phyloP scores from a whole-genome alignment of 2,888 invertebrate genomes.

The Bombylius major region DNA sequence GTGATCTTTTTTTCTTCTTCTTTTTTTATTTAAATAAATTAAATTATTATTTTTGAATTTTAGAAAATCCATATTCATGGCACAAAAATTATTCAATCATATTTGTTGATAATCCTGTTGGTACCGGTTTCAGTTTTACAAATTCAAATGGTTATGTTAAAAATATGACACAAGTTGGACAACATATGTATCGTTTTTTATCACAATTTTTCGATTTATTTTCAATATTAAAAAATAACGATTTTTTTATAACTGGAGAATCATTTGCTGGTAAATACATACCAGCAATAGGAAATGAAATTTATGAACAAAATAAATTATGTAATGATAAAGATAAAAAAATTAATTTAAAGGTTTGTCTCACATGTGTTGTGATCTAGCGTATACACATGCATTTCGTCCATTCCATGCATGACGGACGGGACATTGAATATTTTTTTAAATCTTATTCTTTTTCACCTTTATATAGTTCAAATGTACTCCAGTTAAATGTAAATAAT shows the following conservation, averaged over 20 bases:
- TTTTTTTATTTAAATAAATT: neutral
- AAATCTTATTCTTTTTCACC: too few relatives aligned
- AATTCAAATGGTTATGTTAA: constrained; percentile 46
- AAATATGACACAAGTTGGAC: constrained; percentile 48
- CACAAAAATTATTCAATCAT: constrained; percentile 48
- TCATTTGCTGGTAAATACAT: constrained; percentile 50
- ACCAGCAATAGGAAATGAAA: constrained; percentile 35
- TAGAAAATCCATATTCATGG: constrained; percentile 47
- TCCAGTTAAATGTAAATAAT: too few relatives aligned
- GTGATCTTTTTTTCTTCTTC: constrained; percentile 6
- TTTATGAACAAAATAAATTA: constrained; percentile 13
- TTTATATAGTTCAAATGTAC: too few relatives aligned
- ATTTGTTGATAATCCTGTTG: constrained; percentile 56
- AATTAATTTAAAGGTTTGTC: constrained; percentile 39
- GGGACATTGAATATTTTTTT: too few relatives aligned
- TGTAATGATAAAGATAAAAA: constrained; percentile 26
- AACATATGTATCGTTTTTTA: constrained; percentile 47
- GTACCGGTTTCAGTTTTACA: constrained; percentile 54
- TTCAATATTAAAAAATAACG: constrained; percentile 44
- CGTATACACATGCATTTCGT: too few relatives aligned
- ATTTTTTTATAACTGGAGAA: constrained; percentile 53
- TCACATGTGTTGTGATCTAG: neutral
- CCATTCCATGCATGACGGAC: too few relatives aligned
- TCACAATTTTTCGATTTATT: constrained; percentile 53
- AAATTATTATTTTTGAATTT: neutral